These are phyloP conservation scores for Napeogenes inachia DNA, from an alignment of 2,888 invertebrate genomes.

Conservation along the genomic window DNA sequence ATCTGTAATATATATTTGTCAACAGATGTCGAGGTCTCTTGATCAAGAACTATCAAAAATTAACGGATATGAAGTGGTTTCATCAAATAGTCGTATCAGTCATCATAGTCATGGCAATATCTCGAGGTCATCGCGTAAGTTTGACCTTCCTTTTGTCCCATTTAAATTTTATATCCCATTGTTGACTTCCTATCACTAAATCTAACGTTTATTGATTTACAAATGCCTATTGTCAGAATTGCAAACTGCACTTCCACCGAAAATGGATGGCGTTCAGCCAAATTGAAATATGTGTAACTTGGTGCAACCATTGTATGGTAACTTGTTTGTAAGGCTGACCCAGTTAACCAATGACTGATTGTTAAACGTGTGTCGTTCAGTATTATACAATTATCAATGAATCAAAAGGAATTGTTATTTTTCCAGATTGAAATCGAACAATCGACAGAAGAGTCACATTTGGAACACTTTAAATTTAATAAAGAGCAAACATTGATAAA, in stretches of 20 bases:
- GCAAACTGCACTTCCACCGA: constrained; percentile 52
- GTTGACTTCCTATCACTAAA: constrained; percentile 21
- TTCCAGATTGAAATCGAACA: constrained; percentile 39
- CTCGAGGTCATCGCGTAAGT: constrained; percentile 52
- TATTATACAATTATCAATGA: constrained; percentile 41
- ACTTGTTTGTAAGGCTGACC: constrained; percentile 60
- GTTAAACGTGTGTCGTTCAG: constrained; percentile 45
- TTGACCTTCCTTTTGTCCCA: constrained; percentile 25
- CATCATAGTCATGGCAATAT: constrained; percentile 47
- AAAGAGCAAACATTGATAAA: constrained; percentile 24
- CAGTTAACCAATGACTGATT: constrained; percentile 55
- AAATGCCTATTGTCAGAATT: constrained; percentile 36
- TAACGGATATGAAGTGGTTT: constrained; percentile 61
- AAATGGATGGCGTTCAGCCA: constrained; percentile 56
- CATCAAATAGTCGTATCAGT: constrained; percentile 34
- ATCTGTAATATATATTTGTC: constrained; percentile 23
- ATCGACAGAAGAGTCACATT: constrained; percentile 28
- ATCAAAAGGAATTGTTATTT: constrained; percentile 37
- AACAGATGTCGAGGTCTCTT: constrained; percentile 55
- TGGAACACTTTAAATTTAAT: constrained; percentile 27
- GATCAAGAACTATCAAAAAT: constrained; percentile 38
- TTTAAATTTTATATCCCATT: constrained; percentile 28
- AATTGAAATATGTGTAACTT: constrained; percentile 60
- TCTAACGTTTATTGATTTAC: constrained; percentile 25
- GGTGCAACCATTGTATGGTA: constrained; percentile 54